phyloP scores from a whole-genome alignment of 2,113 vertebrate species.

The Thryonomys swinderianus region DNA sequence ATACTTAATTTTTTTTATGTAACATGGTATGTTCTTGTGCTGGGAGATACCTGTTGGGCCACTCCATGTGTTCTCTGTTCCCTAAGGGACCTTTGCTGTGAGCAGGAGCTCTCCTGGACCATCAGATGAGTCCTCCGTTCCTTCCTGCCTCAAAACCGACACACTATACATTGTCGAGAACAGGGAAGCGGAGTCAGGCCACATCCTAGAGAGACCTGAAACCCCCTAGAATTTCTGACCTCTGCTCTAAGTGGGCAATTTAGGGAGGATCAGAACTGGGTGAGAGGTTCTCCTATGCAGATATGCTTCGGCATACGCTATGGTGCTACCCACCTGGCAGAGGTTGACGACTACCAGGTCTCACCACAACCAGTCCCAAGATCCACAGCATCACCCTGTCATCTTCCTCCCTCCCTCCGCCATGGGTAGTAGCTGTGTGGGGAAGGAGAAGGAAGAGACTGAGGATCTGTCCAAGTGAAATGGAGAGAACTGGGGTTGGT shows the following conservation, averaged over 20 bases:
- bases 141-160: background rate
- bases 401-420: background rate
- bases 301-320: background rate
- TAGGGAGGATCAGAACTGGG: background rate
- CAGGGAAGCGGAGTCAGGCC: background rate
- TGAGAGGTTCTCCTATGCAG: accelerated
- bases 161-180: too few relatives aligned
- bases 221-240: accelerated
- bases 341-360: background rate
- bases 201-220: background rate
- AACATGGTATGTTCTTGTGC: background rate
- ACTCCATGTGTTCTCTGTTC: background rate
- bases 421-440: accelerated
- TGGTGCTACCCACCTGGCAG: accelerated
- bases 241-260: accelerated
- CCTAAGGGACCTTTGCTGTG: background rate
- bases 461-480: background rate
- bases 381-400: background rate
- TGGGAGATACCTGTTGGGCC: background rate
- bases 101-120: background rate
- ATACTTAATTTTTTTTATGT: background rate
- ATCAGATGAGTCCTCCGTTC: background rate
- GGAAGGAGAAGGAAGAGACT: too few relatives aligned
- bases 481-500: background rate
- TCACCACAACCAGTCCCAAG: background rate